These are phyloP conservation scores for Drosophila fuyamai DNA, from an alignment of 1,140 invertebrate species.

Conservation along the genomic window DNA sequence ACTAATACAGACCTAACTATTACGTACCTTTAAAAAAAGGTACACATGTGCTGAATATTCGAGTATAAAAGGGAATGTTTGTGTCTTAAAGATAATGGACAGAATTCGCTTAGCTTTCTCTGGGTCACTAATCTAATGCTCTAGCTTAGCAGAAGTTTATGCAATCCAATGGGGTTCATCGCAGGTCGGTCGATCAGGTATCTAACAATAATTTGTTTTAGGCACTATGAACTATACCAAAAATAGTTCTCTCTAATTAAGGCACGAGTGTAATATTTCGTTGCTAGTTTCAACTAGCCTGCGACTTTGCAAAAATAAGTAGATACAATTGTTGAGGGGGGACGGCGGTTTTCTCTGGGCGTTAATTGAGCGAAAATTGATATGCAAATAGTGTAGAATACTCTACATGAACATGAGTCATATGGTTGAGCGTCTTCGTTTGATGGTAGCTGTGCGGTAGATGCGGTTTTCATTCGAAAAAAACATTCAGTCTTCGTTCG, in stretches of 20 bases:
- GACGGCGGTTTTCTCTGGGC: conserved; percentile 23
- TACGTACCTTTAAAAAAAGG: conserved; percentile 30
- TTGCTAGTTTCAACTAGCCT: conserved; percentile 57
- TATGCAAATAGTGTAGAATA: conserved; percentile 55
- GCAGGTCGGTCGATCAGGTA: conserved; percentile 45
- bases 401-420: conserved; percentile 63
- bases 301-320: conserved; percentile 37
- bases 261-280: conserved; percentile 61
- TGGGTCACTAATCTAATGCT: conserved; percentile 60
- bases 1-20: conserved; percentile 19
- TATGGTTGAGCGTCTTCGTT: conserved; percentile 57
- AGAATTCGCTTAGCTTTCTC: conserved; percentile 24
- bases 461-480: conserved; percentile 41
- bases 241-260: conserved; percentile 69
- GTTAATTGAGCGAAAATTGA: conserved; percentile 77
- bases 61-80: conserved; percentile 32
- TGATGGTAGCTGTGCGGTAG: conserved; percentile 23
- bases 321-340: conserved; percentile 17
- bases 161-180: conserved; percentile 63
- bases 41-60: conserved; percentile 20
- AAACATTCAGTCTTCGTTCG: conserved; percentile 43
- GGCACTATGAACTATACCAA: conserved; percentile 63
- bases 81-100: conserved; percentile 39
- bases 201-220: conserved; percentile 47
- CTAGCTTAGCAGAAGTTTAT: conserved; percentile 77